Conservation (phyloP, 2,888 invertebrate species). For the Stenurella melanura region DNA sequence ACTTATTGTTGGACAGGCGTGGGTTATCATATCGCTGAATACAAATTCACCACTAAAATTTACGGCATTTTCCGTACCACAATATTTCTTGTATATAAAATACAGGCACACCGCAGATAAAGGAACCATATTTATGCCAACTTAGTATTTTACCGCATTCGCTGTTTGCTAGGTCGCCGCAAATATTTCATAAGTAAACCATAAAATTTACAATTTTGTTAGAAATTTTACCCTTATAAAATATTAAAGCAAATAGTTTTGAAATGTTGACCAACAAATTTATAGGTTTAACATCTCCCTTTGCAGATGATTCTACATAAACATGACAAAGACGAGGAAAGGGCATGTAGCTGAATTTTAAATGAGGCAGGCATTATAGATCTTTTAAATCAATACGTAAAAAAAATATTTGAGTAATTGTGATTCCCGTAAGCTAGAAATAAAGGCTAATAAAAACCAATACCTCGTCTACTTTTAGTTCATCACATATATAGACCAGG, state of each 20-base stretch:
- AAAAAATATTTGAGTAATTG: too few relatives aligned
- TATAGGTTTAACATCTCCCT: constrained; percentile 12
- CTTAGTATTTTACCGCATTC: constrained; percentile 48
- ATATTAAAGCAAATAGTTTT: constrained; percentile 41
- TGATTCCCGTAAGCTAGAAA: too few relatives aligned
- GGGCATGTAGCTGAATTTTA: not conserved
- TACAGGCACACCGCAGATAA: constrained; percentile 48
- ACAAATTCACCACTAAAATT: constrained; percentile 55
- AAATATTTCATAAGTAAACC: constrained; percentile 40
- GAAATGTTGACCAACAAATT: constrained; percentile 25
- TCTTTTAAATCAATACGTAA: too few relatives aligned
- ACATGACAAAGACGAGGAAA: not conserved
- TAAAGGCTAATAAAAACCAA: too few relatives aligned
- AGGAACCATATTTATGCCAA: constrained; percentile 51
- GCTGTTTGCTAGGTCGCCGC: constrained; percentile 31
- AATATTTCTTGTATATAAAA: constrained; percentile 55
- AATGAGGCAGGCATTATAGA: not conserved
- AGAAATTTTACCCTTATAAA: constrained; percentile 38
- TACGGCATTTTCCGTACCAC: constrained; percentile 55
- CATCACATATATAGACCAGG: too few relatives aligned
- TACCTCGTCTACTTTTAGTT: too few relatives aligned
- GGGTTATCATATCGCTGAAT: constrained; percentile 52
- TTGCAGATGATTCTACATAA: not conserved
- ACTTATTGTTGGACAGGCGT: constrained; percentile 46
- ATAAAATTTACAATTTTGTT: constrained; percentile 44